Base-by-base conservation (phyloP, 2,113 vertebrate species). In the Syrrhaptes paradoxus region DNA sequence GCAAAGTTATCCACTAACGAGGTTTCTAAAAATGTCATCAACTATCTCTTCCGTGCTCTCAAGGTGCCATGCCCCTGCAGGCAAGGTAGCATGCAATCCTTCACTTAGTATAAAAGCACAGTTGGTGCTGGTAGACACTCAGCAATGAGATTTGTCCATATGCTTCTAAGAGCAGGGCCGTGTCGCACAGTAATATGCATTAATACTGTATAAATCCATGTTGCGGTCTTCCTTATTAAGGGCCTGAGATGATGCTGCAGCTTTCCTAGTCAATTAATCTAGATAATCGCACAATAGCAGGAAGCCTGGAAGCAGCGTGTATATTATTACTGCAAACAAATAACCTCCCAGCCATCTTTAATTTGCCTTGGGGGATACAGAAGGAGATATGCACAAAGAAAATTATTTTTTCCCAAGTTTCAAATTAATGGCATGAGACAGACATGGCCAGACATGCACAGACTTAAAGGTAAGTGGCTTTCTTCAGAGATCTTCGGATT, bases 181-280 rank as follows among this genome's bases (percentile, higher is more conserved):
- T 65, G 88, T 52, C 76, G 68, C 18, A 25, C 46, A 15, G 57
- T 15, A 59, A 43, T 24, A 22, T 11, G 55, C 65, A 61, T 77
- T n/a, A 31, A 89, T 70, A 51, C 28, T 18, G 36, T 29, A 62
- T 17, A 91, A 92, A 95, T 85, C 71, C 17, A 13, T 43, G 84
- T 20, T 71, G 62, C 8, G 5, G 67, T 66, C 74, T 94, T 89
- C 91, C 87, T 95, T 85, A 91, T 76, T 87, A 91, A 85, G 92
- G 85, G 65, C 74, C 80, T 62, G 76, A 93, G 87, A 93, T 82
- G 73, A 84, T 91, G 93, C 67, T 89, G 93, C 87, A 97, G 46
- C 89, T 97, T 95, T 87, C 75, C 84, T 79, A 73, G 93, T 71
- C 93, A 93, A 95, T 96, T 95, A 94, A 97, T 95, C 95, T 93